Evolutionary conservation across 1,140 invertebrate genomes (phyloP).

Genomic region (Ruditapes philippinarum): DNA sequence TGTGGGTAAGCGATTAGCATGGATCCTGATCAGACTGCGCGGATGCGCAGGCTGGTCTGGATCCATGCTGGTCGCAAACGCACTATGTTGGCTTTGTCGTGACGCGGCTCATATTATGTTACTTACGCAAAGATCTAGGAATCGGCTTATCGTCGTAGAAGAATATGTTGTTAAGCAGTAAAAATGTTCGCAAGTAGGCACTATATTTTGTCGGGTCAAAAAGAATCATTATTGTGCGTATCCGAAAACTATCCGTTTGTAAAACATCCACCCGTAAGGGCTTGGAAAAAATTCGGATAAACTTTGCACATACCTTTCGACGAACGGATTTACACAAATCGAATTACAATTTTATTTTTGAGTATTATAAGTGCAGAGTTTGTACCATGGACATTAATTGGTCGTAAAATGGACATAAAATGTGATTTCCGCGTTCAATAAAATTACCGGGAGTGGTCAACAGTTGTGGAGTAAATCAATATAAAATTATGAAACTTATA

Average conservation of each 20-base stretch:
- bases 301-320: background rate
- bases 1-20: too few relatives aligned
- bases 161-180: constrained; percentile 12
- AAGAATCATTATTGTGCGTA: background rate
- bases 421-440: background rate
- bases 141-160: constrained; percentile 7
- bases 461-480: too few relatives aligned
- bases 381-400: background rate
- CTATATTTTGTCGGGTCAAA: constrained; percentile 10
- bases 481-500: too few relatives aligned
- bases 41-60: too few relatives aligned
- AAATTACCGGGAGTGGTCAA: background rate
- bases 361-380: background rate
- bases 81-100: too few relatives aligned
- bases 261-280: background rate
- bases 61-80: too few relatives aligned
- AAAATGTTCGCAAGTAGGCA: background rate
- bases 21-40: too few relatives aligned
- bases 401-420: background rate
- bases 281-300: background rate
- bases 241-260: background rate
- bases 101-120: background rate
- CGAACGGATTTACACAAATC: background rate
- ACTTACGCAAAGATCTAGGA: constrained; percentile 36
- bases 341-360: background rate